phyloP scores from a whole-genome alignment of 2,113 vertebrate genomes.

The Calonectris borealis region DNA sequence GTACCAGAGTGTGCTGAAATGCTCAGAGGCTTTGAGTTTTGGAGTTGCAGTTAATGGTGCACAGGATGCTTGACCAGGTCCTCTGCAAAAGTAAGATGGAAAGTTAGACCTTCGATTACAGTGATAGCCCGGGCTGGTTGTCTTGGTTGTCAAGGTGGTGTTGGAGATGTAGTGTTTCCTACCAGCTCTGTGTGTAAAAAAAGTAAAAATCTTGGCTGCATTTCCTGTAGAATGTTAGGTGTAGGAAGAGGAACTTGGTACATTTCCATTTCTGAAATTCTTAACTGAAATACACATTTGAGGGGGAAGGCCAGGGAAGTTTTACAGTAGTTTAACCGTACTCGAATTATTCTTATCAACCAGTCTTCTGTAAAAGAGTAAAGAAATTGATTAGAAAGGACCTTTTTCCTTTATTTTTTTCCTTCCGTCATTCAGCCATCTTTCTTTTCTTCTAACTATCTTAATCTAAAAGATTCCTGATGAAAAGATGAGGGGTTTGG shows the following conservation, averaged over 20 bases:
- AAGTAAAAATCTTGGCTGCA: neutral
- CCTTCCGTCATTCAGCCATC: neutral
- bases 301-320: neutral
- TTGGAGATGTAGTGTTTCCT: neutral
- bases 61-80: neutral
- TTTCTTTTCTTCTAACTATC: neutral
- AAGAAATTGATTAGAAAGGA: neutral
- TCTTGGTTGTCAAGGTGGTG: neutral
- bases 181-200: too few species aligned
- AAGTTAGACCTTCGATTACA: fast-evolving
- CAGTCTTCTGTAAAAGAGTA: neutral
- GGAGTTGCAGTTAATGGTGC: neutral
- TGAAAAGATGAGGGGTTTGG: neutral
- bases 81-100: neutral
- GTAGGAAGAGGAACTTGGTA: neutral
- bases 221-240: neutral
- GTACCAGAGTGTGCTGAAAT: neutral
- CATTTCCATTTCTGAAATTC: neutral
- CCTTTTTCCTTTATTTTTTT: neutral
- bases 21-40: fast-evolving
- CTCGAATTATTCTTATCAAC: neutral
- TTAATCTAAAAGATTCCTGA: fast-evolving
- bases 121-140: neutral
- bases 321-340: neutral
- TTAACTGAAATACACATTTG: fast-evolving